Conservation (phyloP, 2,797 vertebrate species). For the Eidolon dupreanum region DNA sequence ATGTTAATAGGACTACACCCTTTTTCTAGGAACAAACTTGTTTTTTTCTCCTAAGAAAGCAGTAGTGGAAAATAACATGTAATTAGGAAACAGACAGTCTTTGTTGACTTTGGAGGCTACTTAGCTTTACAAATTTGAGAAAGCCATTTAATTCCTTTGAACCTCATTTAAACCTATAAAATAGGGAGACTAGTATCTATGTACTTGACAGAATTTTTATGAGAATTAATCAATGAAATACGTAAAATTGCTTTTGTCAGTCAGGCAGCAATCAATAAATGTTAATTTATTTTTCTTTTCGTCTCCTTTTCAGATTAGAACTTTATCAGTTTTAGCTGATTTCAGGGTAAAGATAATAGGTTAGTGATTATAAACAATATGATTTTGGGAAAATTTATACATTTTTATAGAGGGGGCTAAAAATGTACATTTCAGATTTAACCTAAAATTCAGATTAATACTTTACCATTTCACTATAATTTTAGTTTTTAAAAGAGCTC, state of each 20-base stretch:
- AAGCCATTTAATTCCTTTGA: slow-evolving; percentile 18
- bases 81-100: background rate
- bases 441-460: background rate
- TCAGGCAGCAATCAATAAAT: background rate
- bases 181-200: background rate
- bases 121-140: slow-evolving; percentile 48
- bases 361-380: background rate
- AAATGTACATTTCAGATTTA: slow-evolving; percentile 20
- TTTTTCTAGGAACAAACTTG: background rate
- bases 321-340: background rate
- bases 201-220: background rate
- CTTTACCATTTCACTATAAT: background rate
- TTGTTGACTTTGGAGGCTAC: background rate
- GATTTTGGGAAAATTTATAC: background rate
- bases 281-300: background rate
- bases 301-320: background rate
- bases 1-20: background rate
- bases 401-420: slow-evolving; percentile 6
- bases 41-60: background rate
- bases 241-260: background rate
- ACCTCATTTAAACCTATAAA: background rate
- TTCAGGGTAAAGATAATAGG: background rate
- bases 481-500: background rate
- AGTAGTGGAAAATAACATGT: background rate
- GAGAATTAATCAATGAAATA: background rate